Conservation (phyloP, 2,888 invertebrate genomes). For the Dicyrtomina minuta region DNA sequence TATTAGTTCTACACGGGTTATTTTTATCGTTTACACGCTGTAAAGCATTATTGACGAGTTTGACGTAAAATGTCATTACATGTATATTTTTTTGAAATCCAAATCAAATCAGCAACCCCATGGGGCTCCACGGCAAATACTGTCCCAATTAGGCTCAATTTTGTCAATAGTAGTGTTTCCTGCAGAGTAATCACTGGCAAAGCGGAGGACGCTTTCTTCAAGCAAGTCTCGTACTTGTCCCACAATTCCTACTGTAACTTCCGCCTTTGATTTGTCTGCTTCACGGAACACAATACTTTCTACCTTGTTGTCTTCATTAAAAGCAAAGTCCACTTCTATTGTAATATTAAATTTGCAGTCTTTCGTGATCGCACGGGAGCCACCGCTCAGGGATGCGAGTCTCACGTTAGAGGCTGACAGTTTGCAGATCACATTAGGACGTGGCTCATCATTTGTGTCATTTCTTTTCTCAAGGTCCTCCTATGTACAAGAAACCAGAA, state of each 20-base stretch:
- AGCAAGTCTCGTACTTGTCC: background rate
- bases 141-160: background rate
- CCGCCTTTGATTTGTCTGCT: background rate
- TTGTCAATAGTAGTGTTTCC: background rate
- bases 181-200: background rate
- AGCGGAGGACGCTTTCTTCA: background rate
- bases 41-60: no score
- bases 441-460: conserved; percentile 14
- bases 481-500: background rate
- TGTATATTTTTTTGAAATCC: no score
- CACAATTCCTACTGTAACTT: background rate
- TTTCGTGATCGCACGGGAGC: background rate
- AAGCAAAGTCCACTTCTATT: conserved; percentile 11
- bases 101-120: background rate
- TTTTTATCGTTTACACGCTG: no score
- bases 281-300: conserved; percentile 2
- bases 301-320: conserved; percentile 14
- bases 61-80: no score
- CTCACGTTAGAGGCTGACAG: conserved; percentile 7
- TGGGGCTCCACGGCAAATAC: background rate
- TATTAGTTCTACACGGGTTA: no score
- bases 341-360: conserved; percentile 4
- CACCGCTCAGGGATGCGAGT: background rate
- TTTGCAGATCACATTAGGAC: conserved; percentile 17
- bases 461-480: conserved; percentile 9